phyloP scores from a whole-genome alignment of 2,797 vertebrate species.

The Serranus cabrilla region DNA sequence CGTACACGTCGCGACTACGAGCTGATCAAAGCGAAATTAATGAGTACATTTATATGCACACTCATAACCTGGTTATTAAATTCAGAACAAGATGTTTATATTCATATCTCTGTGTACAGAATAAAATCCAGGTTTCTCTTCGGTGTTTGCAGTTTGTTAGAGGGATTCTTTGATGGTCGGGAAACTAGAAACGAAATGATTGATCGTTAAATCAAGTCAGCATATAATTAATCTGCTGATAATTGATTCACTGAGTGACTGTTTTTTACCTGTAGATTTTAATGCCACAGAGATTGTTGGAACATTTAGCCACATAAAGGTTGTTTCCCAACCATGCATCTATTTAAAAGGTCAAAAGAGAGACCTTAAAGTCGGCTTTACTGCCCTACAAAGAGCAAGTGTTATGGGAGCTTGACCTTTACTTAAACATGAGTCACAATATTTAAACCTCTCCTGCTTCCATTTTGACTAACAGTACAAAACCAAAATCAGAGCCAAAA shows the following conservation, averaged over 20 bases:
- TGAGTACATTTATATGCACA: constrained; percentile 30
- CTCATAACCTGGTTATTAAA: constrained; percentile 20
- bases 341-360: constrained; percentile 8
- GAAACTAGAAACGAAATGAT: background rate
- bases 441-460: background rate
- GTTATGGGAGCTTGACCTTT: background rate
- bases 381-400: too few relatives aligned
- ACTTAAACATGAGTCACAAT: background rate
- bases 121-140: background rate
- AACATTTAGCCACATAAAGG: background rate
- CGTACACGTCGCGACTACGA: background rate
- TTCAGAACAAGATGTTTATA: constrained; percentile 18
- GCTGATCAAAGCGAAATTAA: constrained; percentile 18
- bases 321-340: background rate
- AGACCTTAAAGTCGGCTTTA: background rate
- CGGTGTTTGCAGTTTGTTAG: background rate
- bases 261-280: too few relatives aligned
- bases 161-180: background rate
- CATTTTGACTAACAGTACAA: background rate
- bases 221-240: background rate
- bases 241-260: background rate
- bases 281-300: background rate
- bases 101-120: constrained; percentile 4
- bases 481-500: background rate
- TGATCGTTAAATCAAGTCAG: background rate